Evolutionary conservation across 2,797 vertebrate genomes (phyloP).

Genomic region (Acanthurus lineatus): DNA sequence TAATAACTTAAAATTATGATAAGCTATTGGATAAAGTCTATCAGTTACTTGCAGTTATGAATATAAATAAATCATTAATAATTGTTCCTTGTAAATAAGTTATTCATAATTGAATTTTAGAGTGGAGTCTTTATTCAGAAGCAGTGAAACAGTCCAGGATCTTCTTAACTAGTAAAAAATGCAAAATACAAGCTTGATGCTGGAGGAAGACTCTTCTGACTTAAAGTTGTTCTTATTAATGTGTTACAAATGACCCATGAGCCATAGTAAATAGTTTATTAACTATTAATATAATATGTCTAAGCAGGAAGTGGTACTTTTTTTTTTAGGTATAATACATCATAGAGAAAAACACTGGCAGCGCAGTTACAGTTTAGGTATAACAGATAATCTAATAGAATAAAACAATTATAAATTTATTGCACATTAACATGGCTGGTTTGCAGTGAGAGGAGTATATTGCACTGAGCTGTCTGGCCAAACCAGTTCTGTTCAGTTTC

Average conservation of each 20-base stretch:
- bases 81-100: too few species aligned
- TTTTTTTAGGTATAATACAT: neutral
- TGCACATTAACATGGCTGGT: neutral
- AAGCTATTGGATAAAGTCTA: too few species aligned
- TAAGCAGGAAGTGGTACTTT: too few species aligned
- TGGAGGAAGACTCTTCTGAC: too few species aligned
- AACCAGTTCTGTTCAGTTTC: too few species aligned
- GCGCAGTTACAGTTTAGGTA: neutral
- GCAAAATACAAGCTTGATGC: neutral
- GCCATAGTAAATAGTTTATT: neutral
- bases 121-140: neutral
- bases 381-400: neutral
- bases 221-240: neutral
- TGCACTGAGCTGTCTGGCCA: too few species aligned
- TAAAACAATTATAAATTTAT: neutral
- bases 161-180: neutral
- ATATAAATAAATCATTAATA: too few species aligned
- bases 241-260: neutral
- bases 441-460: too few species aligned
- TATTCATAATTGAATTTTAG: too few species aligned
- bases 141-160: neutral
- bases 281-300: neutral
- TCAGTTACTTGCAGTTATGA: too few species aligned
- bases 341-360: neutral
- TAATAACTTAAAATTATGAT: too few species aligned